Percentiles rank a stretch among this genome's conserved stretches.
Conservation (phyloP, 37 sponge, comb jelly and placozoan genomes). For the Mnemiopsis leidyi region DNA sequence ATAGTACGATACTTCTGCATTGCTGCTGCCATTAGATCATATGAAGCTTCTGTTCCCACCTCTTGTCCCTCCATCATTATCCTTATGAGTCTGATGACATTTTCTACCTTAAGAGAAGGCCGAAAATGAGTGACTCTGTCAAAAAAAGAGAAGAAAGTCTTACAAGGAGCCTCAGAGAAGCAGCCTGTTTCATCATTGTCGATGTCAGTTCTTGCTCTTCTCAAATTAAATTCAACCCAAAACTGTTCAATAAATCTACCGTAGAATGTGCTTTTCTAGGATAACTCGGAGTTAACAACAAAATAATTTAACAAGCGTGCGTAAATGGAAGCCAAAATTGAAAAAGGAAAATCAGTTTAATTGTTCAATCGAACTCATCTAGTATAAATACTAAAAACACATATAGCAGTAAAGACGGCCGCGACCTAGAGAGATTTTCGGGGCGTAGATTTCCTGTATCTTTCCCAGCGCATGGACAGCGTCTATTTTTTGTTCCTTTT, state of each 20-base stretch:
- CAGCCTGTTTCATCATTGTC: background rate
- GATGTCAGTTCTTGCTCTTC: background rate
- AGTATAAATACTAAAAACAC: no score
- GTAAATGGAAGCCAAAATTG: no score
- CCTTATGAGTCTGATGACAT: background rate
- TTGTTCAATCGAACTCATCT: no score
- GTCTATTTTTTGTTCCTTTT: background rate
- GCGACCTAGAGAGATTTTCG: no score
- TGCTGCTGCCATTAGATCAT: background rate
- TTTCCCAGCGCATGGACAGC: no score
- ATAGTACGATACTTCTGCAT: background rate
- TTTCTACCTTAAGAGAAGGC: background rate
- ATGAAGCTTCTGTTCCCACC: background rate
- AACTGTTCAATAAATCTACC: background rate
- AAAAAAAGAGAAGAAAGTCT: background rate
- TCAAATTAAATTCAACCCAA: background rate
- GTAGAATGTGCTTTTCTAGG: no score
- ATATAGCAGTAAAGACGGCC: no score
- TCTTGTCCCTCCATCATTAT: background rate
- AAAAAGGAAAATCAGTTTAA: no score
- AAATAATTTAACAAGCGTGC: no score
- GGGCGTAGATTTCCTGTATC: background rate
- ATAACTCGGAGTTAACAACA: no score
- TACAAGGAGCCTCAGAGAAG: background rate
- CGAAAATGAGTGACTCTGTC: background rate